Evolutionary conservation across 1,140 invertebrate genomes (phyloP), one percentile per base, ranked within the genome.

Genomic region (Procambarus clarkii): DNA sequence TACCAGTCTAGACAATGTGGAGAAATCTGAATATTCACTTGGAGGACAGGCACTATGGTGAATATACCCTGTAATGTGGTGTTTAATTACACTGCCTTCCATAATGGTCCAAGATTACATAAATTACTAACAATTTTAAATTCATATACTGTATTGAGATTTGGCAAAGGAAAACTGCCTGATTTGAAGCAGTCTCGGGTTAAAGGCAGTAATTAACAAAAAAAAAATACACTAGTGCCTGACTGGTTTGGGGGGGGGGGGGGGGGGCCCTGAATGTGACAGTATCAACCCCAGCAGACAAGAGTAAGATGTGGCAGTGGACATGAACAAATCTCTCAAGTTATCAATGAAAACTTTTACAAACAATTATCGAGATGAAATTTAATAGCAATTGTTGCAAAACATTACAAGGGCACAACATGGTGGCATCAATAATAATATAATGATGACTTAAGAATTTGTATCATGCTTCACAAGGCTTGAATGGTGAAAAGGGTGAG

Each of bases 1-100:
- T 46, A 54, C 82, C 82, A 64, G 45, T 71, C 50, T 13, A 69
- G n/a, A 69, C 18, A 69, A 34, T 50, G 34, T 46, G 77, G 3
- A 45, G 78, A 48, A 76, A 34, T 48, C n/a, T 45, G 8, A 50
- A 86, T 24, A 46, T 64, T 54, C 13, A 13, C 83, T 48, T 71
- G 79, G 79, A 58, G 48, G 54, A 81, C 54, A 86, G 83, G 83
- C 83, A 86, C 83, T 86, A 24, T 64, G 83, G 83, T 86, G 83
- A 86, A 86, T 76, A 76, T 86, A 86, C 83, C 83, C 83, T 86
- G 83, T 86, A 71, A 48, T 74, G 69, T 50, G 46, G 83, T 86
- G 83, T 86, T 86, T 48, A 18, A 86, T 85, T 86, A 86, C 83
- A 48, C 71, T 86, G 83, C 83, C 83, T 86, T 76, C 83, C 64